Evolutionary conservation across 2,888 invertebrate genomes (phyloP), one percentile per base, ranked within the genome.

Genomic region (Nemapogon koenigi): DNA sequence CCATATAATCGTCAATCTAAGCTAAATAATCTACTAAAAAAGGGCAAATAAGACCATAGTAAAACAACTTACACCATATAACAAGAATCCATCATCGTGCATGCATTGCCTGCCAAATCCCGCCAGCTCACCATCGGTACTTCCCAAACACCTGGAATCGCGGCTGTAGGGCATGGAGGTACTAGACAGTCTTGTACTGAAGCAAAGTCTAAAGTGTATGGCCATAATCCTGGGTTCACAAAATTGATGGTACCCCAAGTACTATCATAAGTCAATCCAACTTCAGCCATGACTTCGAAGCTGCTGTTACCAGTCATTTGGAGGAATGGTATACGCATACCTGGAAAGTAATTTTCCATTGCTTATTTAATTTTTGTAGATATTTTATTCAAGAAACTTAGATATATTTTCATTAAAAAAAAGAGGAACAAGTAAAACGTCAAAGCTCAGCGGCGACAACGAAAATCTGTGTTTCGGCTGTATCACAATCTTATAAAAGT

Each of bases 141-240:
- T 1, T 85, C 82, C 89, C 88, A 90, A 27, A 82, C 57, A 0
- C 84, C 84, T 7, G 83, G 81, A 48, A 81, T 70, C 0, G 82
- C 64, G 1, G 81, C 76, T 2, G 58, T 64, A 1, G 87, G 86
- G 51, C 87, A 88, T 0, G 76, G 73, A 1, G 63, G 69, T 10
- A 82, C 67, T 4, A 60, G 49, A 40, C 87, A 87, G 41, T 83
- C 81, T 53, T 86, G 83, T 11, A 45, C 71, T 1, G 81, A 76
- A 1, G 56, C 53, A 46, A 81, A 85, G 50, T 89, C 83, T 38
- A 88, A 55, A 1, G 87, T 88, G 57, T 88, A 89, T 0, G 89
- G 89, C 83, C 85, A 89, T 1, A 85, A 54, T 13, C 79, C 81
- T 17, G 78, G 76, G 38, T 67, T 46, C 1, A 56, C 50, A 41